Conservation (phyloP, 2,797 vertebrate genomes). For the Crocidura indochinensis region DNA sequence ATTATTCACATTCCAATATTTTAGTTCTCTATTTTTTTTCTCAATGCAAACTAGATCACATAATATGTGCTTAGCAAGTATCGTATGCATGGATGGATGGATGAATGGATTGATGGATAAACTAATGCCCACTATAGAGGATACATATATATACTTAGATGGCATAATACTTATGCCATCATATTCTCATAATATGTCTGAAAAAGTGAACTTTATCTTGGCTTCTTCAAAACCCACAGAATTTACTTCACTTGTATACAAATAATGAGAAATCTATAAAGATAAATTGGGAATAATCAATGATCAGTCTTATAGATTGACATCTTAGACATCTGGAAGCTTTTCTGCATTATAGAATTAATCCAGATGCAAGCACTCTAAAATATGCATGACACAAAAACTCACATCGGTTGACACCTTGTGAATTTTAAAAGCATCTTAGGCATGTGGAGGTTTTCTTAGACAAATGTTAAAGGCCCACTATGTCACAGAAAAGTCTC, state of each 20-base stretch:
- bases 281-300: background rate
- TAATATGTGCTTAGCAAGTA: background rate
- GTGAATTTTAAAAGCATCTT: conserved; percentile 1
- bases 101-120: background rate
- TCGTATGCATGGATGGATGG: too few relatives aligned
- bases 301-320: background rate
- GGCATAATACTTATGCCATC: too few relatives aligned
- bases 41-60: background rate
- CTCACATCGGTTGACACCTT: too few relatives aligned
- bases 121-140: background rate
- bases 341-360: background rate
- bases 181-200: background rate
- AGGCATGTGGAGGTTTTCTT: background rate
- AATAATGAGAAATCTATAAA: background rate
- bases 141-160: background rate
- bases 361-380: background rate
- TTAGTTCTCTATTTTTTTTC: too few relatives aligned
- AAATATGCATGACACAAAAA: background rate
- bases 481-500: background rate
- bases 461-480: conserved; percentile 9
- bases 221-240: conserved; percentile 5
- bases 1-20: background rate
- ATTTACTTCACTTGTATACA: background rate
- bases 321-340: background rate
- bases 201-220: conserved; percentile 22